phyloP scores from a whole-genome alignment of 2,113 vertebrate genomes.

The Coregonus clupeaformis region DNA sequence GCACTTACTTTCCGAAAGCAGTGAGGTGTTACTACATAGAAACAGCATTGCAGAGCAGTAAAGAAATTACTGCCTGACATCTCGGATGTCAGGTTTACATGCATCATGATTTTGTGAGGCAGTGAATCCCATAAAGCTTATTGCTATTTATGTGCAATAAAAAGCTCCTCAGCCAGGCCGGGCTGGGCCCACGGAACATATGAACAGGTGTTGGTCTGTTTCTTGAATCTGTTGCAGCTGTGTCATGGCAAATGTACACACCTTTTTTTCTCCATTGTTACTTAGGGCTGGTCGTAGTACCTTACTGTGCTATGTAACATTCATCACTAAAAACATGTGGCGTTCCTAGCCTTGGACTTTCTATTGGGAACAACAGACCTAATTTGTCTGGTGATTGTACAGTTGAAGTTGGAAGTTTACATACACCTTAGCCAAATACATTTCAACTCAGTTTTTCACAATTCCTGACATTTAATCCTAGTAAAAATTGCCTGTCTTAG shows the following conservation, averaged over 20 bases:
- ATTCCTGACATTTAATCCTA: no score
- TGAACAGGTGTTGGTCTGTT: no score
- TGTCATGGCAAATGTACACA: conserved; percentile 20
- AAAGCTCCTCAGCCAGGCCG: no score
- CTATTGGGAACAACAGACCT: not conserved
- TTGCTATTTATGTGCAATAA: conserved; percentile 53
- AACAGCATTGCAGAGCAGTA: conserved; percentile 19
- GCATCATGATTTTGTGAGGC: conserved; percentile 43
- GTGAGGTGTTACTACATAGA: conserved; percentile 24
- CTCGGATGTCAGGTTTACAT: conserved; percentile 4
- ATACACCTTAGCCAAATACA: no score
- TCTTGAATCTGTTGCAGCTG: conserved; percentile 29
- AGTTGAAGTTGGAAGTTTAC: no score
- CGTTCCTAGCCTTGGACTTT: conserved; percentile 54
- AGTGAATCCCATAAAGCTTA: conserved; percentile 58
- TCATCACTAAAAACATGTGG: conserved; percentile 44
- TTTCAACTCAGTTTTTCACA: no score
- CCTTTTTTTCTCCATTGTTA: conserved; percentile 43
- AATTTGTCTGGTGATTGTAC: no score
- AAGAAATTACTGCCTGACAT: conserved; percentile 30
- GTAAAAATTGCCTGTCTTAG: no score
- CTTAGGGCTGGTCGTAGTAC: conserved; percentile 41
- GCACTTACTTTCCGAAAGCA: conserved; percentile 5
- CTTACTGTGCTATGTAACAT: conserved; percentile 37
- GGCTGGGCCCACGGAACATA: no score